Conservation (phyloP, 2,888 invertebrate genomes). For the Strigamia crassipes region DNA sequence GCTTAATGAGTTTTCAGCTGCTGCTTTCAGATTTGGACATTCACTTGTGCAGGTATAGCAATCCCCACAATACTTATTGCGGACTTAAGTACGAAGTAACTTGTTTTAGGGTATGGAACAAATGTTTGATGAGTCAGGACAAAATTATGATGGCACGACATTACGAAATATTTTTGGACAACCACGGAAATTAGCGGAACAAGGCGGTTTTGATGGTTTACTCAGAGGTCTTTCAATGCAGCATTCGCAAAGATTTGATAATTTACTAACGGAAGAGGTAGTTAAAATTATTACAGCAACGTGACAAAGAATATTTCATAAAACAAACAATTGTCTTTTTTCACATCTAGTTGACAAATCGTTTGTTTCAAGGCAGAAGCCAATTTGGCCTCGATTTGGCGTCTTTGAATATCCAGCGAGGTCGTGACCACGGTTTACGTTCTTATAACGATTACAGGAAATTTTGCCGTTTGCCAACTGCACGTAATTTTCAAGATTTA, state of each 20-base stretch:
- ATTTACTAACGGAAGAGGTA: conserved; percentile 48
- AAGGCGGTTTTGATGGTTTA: conserved; percentile 44
- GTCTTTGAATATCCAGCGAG: conserved; percentile 54
- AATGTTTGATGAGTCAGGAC: background rate
- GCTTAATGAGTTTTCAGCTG: conserved; percentile 46
- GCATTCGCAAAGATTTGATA: conserved; percentile 46
- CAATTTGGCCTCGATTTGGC: conserved; percentile 54
- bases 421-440: conserved; percentile 53
- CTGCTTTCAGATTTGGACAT: conserved; percentile 45
- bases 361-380: conserved; percentile 52
- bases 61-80: background rate
- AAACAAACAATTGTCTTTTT: background rate
- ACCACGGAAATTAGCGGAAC: conserved; percentile 26
- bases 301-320: background rate
- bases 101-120: conserved; percentile 18
- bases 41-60: conserved; percentile 32
- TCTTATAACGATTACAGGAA: conserved; percentile 55
- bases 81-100: background rate
- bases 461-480: conserved; percentile 54
- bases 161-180: conserved; percentile 43
- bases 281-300: background rate
- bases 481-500: conserved; percentile 45
- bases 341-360: conserved; percentile 51
- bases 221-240: conserved; percentile 47
- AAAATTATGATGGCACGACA: background rate